Conservation (phyloP, 2,797 vertebrate species). For the Gymnodraco acuticeps region DNA sequence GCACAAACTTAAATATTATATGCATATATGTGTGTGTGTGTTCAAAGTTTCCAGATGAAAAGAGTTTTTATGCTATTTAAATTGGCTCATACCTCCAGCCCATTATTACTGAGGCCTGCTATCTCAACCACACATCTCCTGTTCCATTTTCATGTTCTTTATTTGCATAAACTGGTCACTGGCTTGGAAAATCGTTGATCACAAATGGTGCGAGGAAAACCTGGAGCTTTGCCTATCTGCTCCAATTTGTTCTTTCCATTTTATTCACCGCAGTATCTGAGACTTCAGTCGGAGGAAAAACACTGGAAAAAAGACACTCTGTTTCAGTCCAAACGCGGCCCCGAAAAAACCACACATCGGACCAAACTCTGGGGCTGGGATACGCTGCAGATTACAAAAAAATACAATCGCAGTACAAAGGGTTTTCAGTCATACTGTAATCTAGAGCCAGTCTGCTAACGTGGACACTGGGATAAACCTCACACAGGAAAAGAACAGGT, state of each 20-base stretch:
- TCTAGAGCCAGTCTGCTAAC: background rate
- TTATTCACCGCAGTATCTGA: slow-evolving; percentile 42
- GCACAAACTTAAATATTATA: slow-evolving; percentile 17
- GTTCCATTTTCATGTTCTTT: slow-evolving; percentile 64
- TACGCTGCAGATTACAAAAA: slow-evolving; percentile 3
- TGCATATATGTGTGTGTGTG: slow-evolving; percentile 14
- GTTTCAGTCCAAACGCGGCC: slow-evolving; percentile 24
- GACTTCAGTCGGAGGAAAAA: background rate
- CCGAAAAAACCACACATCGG: background rate
- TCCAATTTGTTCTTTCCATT: slow-evolving; percentile 56
- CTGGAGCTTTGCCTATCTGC: slow-evolving; percentile 74
- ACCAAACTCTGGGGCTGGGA: slow-evolving; percentile 8
- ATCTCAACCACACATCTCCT: slow-evolving; percentile 75
- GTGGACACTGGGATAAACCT: background rate
- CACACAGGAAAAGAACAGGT: background rate
- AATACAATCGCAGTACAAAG: background rate
- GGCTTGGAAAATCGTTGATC: slow-evolving; percentile 62
- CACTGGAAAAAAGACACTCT: background rate
- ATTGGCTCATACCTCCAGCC: slow-evolving; percentile 72
- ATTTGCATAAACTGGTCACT: slow-evolving; percentile 83
- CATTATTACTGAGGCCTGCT: slow-evolving; percentile 66
- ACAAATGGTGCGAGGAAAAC: slow-evolving; percentile 72
- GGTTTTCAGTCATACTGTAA: background rate
- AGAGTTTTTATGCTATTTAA: slow-evolving; percentile 68
- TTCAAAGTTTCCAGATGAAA: slow-evolving; percentile 61